A percentile compares a stretch with the other conserved stretches of the same genome.
Conservation (phyloP, 2,113 vertebrate genomes). For the Scytalopus superciliaris region DNA sequence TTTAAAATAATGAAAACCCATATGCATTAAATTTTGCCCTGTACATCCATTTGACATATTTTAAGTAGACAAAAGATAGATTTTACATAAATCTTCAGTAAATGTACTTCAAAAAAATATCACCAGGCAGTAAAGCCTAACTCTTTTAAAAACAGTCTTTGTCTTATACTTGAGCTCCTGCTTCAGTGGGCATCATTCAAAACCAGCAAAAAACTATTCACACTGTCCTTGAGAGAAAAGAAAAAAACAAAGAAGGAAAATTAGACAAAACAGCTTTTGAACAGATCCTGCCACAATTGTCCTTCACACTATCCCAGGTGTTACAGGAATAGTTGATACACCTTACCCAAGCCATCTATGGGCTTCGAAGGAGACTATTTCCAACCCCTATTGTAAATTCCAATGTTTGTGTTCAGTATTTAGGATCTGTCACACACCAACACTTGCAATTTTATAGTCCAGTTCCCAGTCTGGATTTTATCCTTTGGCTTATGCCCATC, state of each 20-base stretch:
- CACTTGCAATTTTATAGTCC: background rate
- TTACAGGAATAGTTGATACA: background rate
- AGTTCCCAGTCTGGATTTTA: background rate
- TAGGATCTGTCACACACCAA: background rate
- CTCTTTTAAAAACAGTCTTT: conserved; percentile 31
- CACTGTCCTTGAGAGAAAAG: background rate
- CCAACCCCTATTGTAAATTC: background rate
- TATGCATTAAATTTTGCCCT: conserved; percentile 65
- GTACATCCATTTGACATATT: conserved; percentile 55
- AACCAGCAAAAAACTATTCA: background rate
- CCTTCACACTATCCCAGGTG: background rate
- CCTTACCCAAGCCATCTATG: background rate
- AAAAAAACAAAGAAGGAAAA: background rate
- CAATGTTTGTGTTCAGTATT: background rate
- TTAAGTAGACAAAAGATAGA: conserved; percentile 64
- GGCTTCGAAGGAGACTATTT: background rate
- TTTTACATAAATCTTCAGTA: conserved; percentile 66
- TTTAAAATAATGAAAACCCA: conserved; percentile 63
- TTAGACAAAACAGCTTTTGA: background rate
- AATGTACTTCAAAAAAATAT: conserved; percentile 42
- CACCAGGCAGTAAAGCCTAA: conserved; percentile 19
- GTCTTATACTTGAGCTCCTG: background rate
- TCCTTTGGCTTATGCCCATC: background rate
- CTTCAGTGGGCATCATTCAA: background rate
- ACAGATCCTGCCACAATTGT: background rate